A percentile compares a stretch with the other conserved stretches of the same genome.
Conservation (phyloP, 2,888 invertebrate genomes). For the Ophion ventricosus region DNA sequence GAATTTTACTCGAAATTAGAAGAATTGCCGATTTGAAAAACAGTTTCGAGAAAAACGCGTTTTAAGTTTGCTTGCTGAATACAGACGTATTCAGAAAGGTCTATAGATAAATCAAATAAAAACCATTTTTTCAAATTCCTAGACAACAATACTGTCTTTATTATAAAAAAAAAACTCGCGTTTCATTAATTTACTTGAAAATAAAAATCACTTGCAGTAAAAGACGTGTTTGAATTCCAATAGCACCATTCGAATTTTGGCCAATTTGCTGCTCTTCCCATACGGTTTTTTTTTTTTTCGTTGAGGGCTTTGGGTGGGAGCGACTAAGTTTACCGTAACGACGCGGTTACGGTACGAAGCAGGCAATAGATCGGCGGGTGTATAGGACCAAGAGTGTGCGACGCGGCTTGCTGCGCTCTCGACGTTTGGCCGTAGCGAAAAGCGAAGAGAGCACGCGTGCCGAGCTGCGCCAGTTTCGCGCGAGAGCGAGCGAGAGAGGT, state of each 20-base stretch:
- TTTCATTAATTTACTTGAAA: too few relatives aligned
- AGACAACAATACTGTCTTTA: too few relatives aligned
- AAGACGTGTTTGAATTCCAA: background rate
- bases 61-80: too few relatives aligned
- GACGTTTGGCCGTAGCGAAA: constrained; percentile 40
- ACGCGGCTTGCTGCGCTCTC: constrained; percentile 36
- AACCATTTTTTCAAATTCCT: too few relatives aligned
- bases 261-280: background rate
- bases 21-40: too few relatives aligned
- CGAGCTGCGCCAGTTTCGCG: constrained; percentile 64
- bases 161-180: too few relatives aligned
- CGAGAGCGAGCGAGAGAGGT: constrained; percentile 59
- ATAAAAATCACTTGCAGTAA: too few relatives aligned
- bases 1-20: too few relatives aligned
- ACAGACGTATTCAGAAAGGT: too few relatives aligned
- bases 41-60: too few relatives aligned
- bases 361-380: constrained; percentile 1
- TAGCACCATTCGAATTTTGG: background rate
- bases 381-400: constrained; percentile 6
- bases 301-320: background rate
- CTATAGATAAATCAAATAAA: too few relatives aligned
- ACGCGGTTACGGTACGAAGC: background rate
- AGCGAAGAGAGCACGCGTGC: constrained; percentile 63
- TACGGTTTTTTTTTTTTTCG: background rate
- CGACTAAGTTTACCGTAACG: constrained; percentile 10